phyloP scores from a whole-genome alignment of 2,888 invertebrate genomes.

The Spodoptera picta region DNA sequence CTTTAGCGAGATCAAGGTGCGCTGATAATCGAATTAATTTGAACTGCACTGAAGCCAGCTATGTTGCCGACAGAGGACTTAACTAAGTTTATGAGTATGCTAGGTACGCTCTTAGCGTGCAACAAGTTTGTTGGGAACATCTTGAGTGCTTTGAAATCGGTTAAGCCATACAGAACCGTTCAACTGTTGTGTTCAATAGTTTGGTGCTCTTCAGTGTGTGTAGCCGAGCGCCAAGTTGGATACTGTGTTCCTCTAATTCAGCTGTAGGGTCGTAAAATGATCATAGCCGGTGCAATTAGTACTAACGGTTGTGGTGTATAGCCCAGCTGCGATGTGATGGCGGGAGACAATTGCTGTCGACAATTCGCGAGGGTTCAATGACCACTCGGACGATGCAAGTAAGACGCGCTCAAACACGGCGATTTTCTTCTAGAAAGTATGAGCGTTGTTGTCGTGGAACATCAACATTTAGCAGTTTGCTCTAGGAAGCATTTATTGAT shows the following conservation, averaged over 20 bases:
- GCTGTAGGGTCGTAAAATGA: constrained; percentile 73
- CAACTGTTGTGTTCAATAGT: constrained; percentile 65
- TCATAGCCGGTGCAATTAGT: constrained; percentile 76
- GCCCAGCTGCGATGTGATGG: constrained; percentile 73
- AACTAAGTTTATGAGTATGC: constrained; percentile 87
- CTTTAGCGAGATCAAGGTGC: constrained; percentile 84
- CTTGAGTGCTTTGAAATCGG: constrained; percentile 85
- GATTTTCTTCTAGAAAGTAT: constrained; percentile 64
- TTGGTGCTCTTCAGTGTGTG: constrained; percentile 59
- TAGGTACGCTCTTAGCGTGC: constrained; percentile 81
- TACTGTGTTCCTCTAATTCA: constrained; percentile 46
- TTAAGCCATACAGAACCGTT: constrained; percentile 74
- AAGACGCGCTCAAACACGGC: constrained; percentile 59
- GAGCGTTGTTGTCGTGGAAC: constrained; percentile 43
- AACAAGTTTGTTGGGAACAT: constrained; percentile 86
- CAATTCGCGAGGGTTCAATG: constrained; percentile 81
- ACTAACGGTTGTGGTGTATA: constrained; percentile 70
- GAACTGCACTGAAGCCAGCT: constrained; percentile 80
- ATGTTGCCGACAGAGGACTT: constrained; percentile 81
- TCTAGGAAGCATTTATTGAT: constrained; percentile 36
- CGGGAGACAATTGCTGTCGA: constrained; percentile 77
- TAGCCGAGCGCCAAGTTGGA: constrained; percentile 33
- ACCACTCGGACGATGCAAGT: constrained; percentile 68
- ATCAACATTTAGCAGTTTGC: constrained; percentile 43
- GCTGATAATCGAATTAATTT: constrained; percentile 87